These are phyloP conservation scores for Calcarius lapponicus DNA, from an alignment of 2,797 vertebrate species.

Conservation along the genomic window DNA sequence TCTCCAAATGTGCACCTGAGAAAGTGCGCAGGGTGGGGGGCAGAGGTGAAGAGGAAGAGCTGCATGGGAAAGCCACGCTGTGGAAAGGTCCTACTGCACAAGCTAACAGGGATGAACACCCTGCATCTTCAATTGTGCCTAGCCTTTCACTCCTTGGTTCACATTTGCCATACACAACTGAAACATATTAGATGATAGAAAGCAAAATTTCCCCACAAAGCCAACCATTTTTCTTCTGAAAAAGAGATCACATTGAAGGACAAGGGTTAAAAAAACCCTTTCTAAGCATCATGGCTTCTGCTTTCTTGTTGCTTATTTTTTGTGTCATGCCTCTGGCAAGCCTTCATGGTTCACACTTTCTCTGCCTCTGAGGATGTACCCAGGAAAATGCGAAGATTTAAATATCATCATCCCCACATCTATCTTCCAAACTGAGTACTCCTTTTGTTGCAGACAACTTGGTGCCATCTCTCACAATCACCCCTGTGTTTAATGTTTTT, in stretches of 20 bases:
- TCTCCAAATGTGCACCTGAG: not conserved
- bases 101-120: fast-evolving
- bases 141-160: not conserved
- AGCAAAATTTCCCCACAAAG: not conserved
- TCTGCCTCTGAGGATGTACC: not conserved
- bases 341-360: not conserved
- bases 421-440: not conserved
- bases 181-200: not conserved
- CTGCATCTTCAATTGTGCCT: fast-evolving
- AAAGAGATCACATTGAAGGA: not conserved
- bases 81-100: not conserved
- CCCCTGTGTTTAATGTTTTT: not conserved
- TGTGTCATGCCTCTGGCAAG: not conserved
- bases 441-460: not conserved
- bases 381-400: not conserved
- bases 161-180: not conserved
- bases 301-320: not conserved
- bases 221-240: not conserved
- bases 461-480: not conserved
- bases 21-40: fast-evolving
- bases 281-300: not conserved
- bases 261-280: not conserved
- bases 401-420: not conserved
- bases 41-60: not conserved
- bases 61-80: not conserved